Conservation (phyloP, 2,888 invertebrate genomes). For the Aleiodes leptofemur region DNA sequence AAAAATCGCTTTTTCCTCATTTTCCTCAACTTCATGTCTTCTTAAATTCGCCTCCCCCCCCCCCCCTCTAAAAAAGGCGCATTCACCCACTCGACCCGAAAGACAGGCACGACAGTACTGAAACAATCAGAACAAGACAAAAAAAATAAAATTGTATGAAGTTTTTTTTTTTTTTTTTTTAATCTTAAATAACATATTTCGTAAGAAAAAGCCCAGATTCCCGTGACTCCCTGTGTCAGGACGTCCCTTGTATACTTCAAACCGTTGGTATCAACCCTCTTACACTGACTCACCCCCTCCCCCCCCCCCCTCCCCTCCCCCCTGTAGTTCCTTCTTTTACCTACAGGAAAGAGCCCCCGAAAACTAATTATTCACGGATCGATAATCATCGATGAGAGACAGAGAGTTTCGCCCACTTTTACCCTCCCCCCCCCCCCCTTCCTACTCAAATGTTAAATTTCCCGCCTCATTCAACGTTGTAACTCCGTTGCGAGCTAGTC, state of each 20-base stretch:
- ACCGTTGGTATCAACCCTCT: conserved; percentile 30
- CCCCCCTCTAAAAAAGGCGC: too few species aligned
- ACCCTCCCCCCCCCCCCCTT: too few species aligned
- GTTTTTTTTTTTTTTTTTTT: too few species aligned
- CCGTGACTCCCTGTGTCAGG: conserved; percentile 45
- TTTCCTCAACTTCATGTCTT: too few species aligned
- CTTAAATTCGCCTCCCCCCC: too few species aligned
- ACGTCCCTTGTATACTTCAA: conserved; percentile 31
- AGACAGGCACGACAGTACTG: neutral
- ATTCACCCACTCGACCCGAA: neutral
- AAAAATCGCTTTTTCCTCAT: too few species aligned
- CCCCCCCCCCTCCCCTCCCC: neutral
- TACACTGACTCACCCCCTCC: conserved; percentile 12
- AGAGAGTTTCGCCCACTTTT: neutral
- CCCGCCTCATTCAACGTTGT: conserved; percentile 39
- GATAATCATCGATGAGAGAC: conserved; percentile 69
- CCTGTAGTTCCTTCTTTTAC: conserved; percentile 5
- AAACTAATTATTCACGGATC: conserved; percentile 65
- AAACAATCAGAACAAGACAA: neutral
- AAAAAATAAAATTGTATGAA: neutral
- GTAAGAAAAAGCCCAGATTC: conserved; percentile 13
- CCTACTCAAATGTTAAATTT: conserved; percentile 22
- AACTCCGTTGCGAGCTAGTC: neutral
- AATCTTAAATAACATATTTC: conserved; percentile 13
- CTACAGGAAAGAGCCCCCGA: conserved; percentile 15